Evolutionary conservation across 2,888 invertebrate species (phyloP).

Genomic region (Plutella xylostella): DNA sequence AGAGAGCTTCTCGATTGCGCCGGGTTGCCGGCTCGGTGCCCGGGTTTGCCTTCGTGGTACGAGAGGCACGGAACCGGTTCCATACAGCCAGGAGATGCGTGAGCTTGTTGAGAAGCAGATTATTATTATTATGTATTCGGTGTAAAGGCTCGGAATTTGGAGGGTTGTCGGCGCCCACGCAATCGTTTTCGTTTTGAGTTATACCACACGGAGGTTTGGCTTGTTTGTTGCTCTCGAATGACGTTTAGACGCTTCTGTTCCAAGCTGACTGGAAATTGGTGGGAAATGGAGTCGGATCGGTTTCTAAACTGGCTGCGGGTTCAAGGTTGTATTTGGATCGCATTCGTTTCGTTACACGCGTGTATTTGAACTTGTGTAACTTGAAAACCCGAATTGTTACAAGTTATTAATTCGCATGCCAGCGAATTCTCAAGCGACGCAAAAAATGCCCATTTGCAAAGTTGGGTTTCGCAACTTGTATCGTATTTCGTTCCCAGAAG

Average conservation of each 20-base stretch:
- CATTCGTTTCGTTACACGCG: too few relatives aligned
- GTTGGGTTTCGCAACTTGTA: too few relatives aligned
- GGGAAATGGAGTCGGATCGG: too few relatives aligned
- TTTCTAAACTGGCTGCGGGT: too few relatives aligned
- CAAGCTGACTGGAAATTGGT: neutral
- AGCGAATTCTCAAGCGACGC: too few relatives aligned
- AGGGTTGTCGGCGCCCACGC: conserved; percentile 25
- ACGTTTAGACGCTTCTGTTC: conserved; percentile 9
- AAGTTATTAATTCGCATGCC: too few relatives aligned
- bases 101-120: conserved; percentile 51
- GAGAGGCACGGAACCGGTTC: conserved; percentile 33
- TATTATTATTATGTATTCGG: conserved; percentile 36
- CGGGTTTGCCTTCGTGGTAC: conserved; percentile 4
- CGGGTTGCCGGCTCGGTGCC: conserved; percentile 2
- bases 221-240: conserved; percentile 9
- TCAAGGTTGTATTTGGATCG: too few relatives aligned
- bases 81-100: conserved; percentile 28
- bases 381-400: too few relatives aligned
- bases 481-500: too few relatives aligned
- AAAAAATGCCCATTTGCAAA: too few relatives aligned
- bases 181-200: conserved; percentile 11
- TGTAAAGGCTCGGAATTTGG: conserved; percentile 35
- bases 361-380: too few relatives aligned
- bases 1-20: conserved; percentile 2
- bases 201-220: conserved; percentile 5